These are phyloP conservation scores for Steinernema feltiae DNA, from an alignment of 1,140 invertebrate genomes.

Conservation along the genomic window DNA sequence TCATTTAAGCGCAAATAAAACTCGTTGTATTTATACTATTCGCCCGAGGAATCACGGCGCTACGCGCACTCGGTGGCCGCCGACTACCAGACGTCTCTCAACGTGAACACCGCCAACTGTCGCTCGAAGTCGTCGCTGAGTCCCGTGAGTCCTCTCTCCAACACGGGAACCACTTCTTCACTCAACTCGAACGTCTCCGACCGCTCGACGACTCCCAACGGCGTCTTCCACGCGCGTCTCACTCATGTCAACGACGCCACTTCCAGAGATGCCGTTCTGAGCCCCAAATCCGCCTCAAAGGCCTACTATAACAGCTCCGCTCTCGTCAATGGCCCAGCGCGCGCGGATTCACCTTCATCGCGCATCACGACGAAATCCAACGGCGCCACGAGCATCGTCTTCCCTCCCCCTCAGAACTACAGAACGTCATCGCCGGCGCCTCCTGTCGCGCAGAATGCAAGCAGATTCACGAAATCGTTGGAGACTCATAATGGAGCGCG, in stretches of 20 bases:
- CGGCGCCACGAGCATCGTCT: constrained; percentile 1
- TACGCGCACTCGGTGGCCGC: neutral
- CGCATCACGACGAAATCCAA: neutral
- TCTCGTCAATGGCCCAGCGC: neutral
- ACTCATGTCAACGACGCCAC: neutral
- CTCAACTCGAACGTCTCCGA: neutral
- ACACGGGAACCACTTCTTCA: neutral
- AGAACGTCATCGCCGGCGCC: neutral
- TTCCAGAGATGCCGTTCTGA: neutral
- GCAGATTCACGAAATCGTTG: neutral
- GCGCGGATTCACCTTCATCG: neutral
- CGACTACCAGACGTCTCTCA: neutral
- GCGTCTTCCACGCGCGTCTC: constrained; percentile 6
- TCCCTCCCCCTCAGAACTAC: neutral
- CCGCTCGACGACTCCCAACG: neutral
- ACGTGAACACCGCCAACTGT: neutral
- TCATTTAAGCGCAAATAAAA: too few species aligned
- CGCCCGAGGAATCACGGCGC: neutral
- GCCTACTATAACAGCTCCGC: neutral
- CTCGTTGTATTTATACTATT: too few species aligned
- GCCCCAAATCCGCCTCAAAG: neutral
- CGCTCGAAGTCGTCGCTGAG: neutral
- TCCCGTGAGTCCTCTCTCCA: neutral
- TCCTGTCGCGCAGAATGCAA: neutral
- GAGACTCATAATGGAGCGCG: neutral